Base-by-base conservation (phyloP, 2,113 vertebrate species). In the Gallinago undulata region DNA sequence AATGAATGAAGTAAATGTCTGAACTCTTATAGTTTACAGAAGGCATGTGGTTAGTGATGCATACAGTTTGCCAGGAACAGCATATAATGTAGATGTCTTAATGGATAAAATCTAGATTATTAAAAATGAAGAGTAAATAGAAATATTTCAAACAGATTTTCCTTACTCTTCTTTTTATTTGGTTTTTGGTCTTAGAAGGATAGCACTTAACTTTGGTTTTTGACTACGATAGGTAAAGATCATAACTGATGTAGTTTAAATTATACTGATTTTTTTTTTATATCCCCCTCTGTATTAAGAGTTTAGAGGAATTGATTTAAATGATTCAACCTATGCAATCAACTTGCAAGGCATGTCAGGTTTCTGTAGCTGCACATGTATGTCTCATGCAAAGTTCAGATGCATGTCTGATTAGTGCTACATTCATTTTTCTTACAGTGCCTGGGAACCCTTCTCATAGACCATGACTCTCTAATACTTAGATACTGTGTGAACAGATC, bases 1-100 rank as follows among this genome's bases (percentile, higher is more conserved):
- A 98, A 98, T 98, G 97, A 98, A 97, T 98, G 89, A 98, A 97
- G 72, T 97, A 91, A 95, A 84, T 97, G 89, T 89, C 91, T 97
- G 94, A 96, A 93, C 62, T 95, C 60, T 94, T 92, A 35, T 11
- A 80, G 35, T 97, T 93, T 94, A 93, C 80, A 59, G 85, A 86
- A 97, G 96, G 77, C 83, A 66, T 87, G 89, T 83, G 79, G 82
- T 95, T 86, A 93, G 87, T 96, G 87, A 91, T 96, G 83, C 75
- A 67, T 90, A 94, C 43, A 83, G 60, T 91, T 45, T 84, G 90
- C 37, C 69, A 95, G 64, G 35, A 95, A 59, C 69, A 81, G 41
- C 39, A 55, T 90, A 87, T 89, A 85, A 88, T 95, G 24, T 96
- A 86, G 79, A 92, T 90, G 15, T 87, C 78, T 95, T 93, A 96